Percentiles rank a stretch among this genome's conserved stretches.
Evolutionary conservation across 2,888 invertebrate species (phyloP).

Genomic region (Limnephilus auricula): DNA sequence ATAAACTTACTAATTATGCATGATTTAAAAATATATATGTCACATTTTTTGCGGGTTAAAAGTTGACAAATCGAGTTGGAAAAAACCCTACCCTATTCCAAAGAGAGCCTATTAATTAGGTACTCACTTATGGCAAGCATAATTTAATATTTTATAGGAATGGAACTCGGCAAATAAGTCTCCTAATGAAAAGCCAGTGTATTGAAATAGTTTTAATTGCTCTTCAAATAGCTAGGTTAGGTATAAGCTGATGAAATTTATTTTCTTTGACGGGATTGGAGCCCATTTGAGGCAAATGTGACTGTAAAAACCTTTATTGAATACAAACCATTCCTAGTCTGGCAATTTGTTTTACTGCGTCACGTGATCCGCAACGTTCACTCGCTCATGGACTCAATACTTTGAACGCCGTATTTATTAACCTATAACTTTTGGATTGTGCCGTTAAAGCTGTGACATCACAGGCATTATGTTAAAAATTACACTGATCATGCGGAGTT

Average conservation of each 20-base stretch:
- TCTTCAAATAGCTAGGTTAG: neutral
- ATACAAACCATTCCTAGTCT: constrained; percentile 62
- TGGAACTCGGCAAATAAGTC: no score
- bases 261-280: constrained; percentile 49
- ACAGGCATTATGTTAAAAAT: neutral
- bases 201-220: neutral
- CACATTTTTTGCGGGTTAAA: neutral
- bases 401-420: constrained; percentile 62
- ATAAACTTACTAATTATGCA: neutral
- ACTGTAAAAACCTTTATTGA: constrained; percentile 64
- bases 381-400: constrained; percentile 61
- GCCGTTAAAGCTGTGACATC: constrained; percentile 54
- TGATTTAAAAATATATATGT: neutral
- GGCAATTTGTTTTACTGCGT: constrained; percentile 64
- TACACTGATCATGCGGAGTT: no score
- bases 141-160: neutral
- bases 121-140: neutral
- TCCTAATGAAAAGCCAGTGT: no score
- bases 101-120: neutral
- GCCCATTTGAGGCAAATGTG: constrained; percentile 60
- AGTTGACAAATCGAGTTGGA: neutral
- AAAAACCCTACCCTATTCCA: neutral
- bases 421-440: constrained; percentile 59
- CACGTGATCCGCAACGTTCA: constrained; percentile 59
- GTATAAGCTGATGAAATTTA: constrained; percentile 16